Conservation (phyloP, 2,113 vertebrate genomes). For the Tragelaphus imberbis region DNA sequence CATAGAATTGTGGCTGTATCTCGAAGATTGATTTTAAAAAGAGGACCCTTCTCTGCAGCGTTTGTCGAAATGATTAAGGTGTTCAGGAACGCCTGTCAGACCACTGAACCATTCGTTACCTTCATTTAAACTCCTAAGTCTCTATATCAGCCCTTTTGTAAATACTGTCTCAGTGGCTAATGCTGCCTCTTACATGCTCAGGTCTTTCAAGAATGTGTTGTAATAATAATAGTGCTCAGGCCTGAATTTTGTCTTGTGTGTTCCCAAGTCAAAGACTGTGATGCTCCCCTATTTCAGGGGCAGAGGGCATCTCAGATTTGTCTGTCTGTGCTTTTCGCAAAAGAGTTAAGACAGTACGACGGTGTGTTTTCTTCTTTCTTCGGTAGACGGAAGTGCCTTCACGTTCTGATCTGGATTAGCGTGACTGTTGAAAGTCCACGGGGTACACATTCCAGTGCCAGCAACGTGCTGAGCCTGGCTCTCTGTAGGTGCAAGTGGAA, state of each 20-base stretch:
- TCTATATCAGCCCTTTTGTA: background rate
- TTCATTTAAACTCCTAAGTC: background rate
- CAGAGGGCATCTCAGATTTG: background rate
- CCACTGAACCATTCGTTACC: background rate
- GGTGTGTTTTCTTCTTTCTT: fast-evolving
- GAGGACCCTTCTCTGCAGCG: background rate
- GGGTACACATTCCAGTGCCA: background rate
- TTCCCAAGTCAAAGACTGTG: background rate
- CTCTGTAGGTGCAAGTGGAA: background rate
- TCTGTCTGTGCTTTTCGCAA: background rate
- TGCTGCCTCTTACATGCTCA: background rate
- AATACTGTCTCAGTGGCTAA: background rate
- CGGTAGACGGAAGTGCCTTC: background rate
- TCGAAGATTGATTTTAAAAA: background rate
- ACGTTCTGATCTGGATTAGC: background rate
- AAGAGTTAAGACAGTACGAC: background rate
- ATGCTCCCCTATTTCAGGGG: background rate
- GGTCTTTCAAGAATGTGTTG: background rate
- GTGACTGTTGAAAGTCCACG: background rate
- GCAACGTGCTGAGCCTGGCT: background rate
- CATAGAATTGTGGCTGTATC: fast-evolving
- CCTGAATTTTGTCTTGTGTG: background rate
- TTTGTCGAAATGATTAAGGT: background rate
- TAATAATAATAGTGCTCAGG: background rate
- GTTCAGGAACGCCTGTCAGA: background rate